A percentile compares a stretch with the other conserved stretches of the same genome.
These are phyloP conservation scores for Microctenopoma stevenorrisi DNA, from an alignment of 2,797 vertebrate species.

Conservation along the genomic window DNA sequence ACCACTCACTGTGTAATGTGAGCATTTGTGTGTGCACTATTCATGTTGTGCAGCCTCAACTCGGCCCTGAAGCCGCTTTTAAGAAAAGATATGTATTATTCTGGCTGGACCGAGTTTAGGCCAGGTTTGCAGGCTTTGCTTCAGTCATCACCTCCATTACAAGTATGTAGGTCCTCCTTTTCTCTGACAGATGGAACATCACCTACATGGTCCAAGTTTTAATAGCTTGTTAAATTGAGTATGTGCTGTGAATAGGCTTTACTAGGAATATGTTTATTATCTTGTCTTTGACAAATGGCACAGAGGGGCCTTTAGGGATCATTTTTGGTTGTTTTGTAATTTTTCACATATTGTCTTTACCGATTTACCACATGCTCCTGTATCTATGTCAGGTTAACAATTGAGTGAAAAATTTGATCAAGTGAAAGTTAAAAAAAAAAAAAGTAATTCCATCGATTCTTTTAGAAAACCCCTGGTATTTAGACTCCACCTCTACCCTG, in stretches of 20 bases:
- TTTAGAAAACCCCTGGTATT: too few species aligned
- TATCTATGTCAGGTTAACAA: too few species aligned
- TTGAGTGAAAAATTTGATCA: too few species aligned
- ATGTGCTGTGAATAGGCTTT: slow-evolving; percentile 42
- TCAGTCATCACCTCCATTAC: slow-evolving; percentile 47
- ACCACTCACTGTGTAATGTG: background rate
- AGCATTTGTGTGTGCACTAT: slow-evolving; percentile 27
- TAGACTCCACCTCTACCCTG: background rate
- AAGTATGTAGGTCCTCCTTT: slow-evolving; percentile 53
- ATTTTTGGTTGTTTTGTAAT: slow-evolving; percentile 10
- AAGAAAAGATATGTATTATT: slow-evolving; percentile 40
- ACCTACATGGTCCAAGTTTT: slow-evolving; percentile 10
- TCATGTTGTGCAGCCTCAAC: slow-evolving; percentile 1
- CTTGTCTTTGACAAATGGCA: slow-evolving; percentile 39
- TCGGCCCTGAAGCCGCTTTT: slow-evolving; percentile 31
- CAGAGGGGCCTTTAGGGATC: slow-evolving; percentile 10
- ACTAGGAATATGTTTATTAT: slow-evolving; percentile 39
- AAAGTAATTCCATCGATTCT: too few species aligned
- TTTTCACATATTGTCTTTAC: background rate
- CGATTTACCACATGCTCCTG: too few species aligned
- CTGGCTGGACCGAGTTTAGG: slow-evolving; percentile 6
- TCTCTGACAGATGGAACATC: slow-evolving; percentile 47
- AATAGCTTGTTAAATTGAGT: slow-evolving; percentile 30
- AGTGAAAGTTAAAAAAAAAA: too few species aligned
- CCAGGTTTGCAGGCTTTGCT: slow-evolving; percentile 24